Evolutionary conservation across 2,888 invertebrate species (phyloP), one percentile per base, ranked within the genome.

Genomic region (Stenodema calcarata): DNA sequence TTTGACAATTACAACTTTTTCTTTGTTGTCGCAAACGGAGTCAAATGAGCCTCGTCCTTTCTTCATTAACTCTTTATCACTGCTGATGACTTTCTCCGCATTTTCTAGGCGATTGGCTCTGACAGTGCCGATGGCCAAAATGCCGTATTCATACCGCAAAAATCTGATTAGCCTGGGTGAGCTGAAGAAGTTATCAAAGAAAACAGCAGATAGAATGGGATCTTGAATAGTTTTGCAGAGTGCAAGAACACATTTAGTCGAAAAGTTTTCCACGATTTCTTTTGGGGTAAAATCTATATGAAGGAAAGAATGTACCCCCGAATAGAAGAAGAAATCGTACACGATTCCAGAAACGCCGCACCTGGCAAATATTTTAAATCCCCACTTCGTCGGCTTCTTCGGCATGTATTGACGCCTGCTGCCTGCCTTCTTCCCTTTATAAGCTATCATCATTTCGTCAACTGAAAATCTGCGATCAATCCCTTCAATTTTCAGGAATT

Each of bases 341-440:
- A 90, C 90, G 30, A 91, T 89, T 2, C 90, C 91, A 44, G 89
- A 89, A 12, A 90, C 89, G 7, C 90, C 90, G 75, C 90, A 90
- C 23, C 90, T 73, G 0, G 90, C 90, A 88, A 89, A 90, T 54
- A 90, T 89, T 50, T 62, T 80, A 23, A 80, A 80, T 2, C 80
- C 80, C 80, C 80, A 80, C 23, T 50, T 80, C 1, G 27, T 80
- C 2, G 80, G 14, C 35, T 80, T 80, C 23, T 78, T 78, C 6
- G 78, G 6, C 78, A 78, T 78, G 42, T 78, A 78, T 16, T 80
- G 70, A n/a, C n/a, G n/a, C n/a, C n/a, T n/a, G n/a, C n/a, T n/a
- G n/a, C n/a, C n/a, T n/a, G n/a, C n/a, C n/a, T n/a, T n/a, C n/a
- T n/a, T n/a, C n/a, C n/a, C n/a, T 18, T n/a, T 47, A 12, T 7